phyloP scores from a whole-genome alignment of 2,113 vertebrate genomes.

The Corythornis vintsioides region DNA sequence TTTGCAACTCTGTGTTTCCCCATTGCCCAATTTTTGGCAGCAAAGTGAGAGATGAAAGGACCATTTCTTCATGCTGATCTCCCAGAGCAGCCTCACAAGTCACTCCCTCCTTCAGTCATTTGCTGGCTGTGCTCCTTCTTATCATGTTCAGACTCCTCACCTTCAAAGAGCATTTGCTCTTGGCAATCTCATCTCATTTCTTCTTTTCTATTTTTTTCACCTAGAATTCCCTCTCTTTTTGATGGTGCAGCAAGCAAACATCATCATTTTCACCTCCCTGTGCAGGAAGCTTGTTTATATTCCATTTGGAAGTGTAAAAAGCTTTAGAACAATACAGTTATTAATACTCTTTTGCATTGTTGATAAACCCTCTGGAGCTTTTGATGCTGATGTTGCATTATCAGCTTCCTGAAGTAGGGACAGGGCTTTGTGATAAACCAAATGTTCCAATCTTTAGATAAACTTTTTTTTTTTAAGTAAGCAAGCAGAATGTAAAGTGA shows the following conservation, averaged over 20 bases:
- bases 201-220: background rate
- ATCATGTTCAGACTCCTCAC: slow-evolving; percentile 37
- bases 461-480: background rate
- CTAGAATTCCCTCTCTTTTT: slow-evolving; percentile 27
- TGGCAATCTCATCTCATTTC: slow-evolving; percentile 30
- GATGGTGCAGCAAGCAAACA: background rate
- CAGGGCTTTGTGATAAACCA: background rate
- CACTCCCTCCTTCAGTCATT: slow-evolving; percentile 20
- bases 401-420: background rate
- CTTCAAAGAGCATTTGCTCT: slow-evolving; percentile 52
- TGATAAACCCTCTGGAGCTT: background rate
- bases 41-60: slow-evolving; percentile 46
- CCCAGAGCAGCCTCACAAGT: slow-evolving; percentile 14
- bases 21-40: slow-evolving; percentile 15
- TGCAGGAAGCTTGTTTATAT: background rate
- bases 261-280: background rate
- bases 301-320: background rate
- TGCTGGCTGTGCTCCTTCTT: slow-evolving; percentile 1
- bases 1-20: slow-evolving; percentile 11
- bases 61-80: slow-evolving; percentile 38
- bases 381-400: background rate
- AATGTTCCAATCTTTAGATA: background rate
- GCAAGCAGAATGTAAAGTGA: background rate
- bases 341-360: background rate
- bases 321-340: background rate